Percentiles rank a stretch among this genome's conserved stretches.
phyloP scores from a whole-genome alignment of 2,888 invertebrate species.

The Drepana falcataria region DNA sequence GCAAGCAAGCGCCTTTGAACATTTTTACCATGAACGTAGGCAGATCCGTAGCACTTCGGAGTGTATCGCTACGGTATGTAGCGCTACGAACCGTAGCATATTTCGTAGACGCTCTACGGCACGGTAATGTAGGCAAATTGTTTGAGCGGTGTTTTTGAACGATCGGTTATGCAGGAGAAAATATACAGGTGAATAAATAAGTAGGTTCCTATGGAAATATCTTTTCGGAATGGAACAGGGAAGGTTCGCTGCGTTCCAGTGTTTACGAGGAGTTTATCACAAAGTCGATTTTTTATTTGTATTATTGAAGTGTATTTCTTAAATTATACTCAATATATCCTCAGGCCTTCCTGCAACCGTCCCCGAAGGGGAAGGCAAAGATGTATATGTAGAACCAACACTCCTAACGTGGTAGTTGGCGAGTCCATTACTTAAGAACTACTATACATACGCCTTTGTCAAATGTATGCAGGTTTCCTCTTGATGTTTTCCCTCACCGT shows the following conservation, averaged over 20 bases:
- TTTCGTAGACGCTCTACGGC: background rate
- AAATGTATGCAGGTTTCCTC: too few relatives aligned
- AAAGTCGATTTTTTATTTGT: too few relatives aligned
- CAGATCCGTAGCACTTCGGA: background rate
- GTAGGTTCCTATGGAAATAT: background rate
- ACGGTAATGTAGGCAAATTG: background rate
- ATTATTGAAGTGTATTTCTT: too few relatives aligned
- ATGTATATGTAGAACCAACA: too few relatives aligned
- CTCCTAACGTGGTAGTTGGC: too few relatives aligned
- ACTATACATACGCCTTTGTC: too few relatives aligned
- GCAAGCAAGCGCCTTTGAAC: background rate
- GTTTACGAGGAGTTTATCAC: too few relatives aligned
- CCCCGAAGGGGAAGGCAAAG: too few relatives aligned
- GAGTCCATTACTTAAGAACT: too few relatives aligned
- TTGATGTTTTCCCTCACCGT: too few relatives aligned
- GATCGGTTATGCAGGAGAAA: background rate
- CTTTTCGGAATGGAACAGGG: background rate
- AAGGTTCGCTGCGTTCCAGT: background rate
- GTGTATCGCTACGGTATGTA: background rate
- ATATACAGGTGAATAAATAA: background rate
- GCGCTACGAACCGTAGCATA: conserved; percentile 1
- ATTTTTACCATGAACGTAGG: background rate
- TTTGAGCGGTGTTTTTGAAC: background rate
- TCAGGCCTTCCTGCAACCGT: too few relatives aligned
- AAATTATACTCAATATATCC: too few relatives aligned